Percentiles rank a stretch among this genome's conserved stretches.
Conservation (phyloP, 2,797 vertebrate genomes). For the Ambastaia sidthimunki region DNA sequence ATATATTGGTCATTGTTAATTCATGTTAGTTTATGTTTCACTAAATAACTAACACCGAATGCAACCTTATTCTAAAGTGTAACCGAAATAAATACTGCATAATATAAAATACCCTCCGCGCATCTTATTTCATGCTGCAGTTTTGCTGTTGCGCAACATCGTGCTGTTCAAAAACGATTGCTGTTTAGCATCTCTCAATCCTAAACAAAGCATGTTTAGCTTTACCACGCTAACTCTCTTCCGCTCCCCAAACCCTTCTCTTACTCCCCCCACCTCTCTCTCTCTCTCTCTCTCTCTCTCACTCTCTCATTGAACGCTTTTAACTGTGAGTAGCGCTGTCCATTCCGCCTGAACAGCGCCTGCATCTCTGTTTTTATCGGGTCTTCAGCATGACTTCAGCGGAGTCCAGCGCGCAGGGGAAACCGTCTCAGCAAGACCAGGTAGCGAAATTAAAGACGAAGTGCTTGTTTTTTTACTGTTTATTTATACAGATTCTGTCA, state of each 20-base stretch:
- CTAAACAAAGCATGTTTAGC: slow-evolving; percentile 12
- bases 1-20: too few species aligned
- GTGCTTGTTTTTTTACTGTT: neutral
- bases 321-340: neutral
- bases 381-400: slow-evolving; percentile 90
- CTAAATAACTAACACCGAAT: too few species aligned
- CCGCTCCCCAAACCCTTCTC: neutral
- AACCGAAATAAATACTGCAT: too few species aligned
- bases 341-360: slow-evolving; percentile 11
- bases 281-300: slow-evolving; percentile 31
- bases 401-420: slow-evolving; percentile 84
- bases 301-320: slow-evolving; percentile 16
- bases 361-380: slow-evolving; percentile 28
- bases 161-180: neutral
- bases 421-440: slow-evolving; percentile 91
- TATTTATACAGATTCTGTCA: too few species aligned
- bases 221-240: neutral
- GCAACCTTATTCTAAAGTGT: too few species aligned
- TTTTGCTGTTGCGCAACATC: neutral
- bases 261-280: slow-evolving; percentile 14
- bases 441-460: slow-evolving; percentile 70
- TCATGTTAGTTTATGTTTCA: too few species aligned
- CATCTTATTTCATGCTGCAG: neutral
- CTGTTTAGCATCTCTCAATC: neutral
- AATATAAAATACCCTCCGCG: neutral